A percentile compares a stretch with the other conserved stretches of the same genome.
Evolutionary conservation across 2,888 invertebrate species (phyloP).

Genomic region (Chymomyza procnemis): DNA sequence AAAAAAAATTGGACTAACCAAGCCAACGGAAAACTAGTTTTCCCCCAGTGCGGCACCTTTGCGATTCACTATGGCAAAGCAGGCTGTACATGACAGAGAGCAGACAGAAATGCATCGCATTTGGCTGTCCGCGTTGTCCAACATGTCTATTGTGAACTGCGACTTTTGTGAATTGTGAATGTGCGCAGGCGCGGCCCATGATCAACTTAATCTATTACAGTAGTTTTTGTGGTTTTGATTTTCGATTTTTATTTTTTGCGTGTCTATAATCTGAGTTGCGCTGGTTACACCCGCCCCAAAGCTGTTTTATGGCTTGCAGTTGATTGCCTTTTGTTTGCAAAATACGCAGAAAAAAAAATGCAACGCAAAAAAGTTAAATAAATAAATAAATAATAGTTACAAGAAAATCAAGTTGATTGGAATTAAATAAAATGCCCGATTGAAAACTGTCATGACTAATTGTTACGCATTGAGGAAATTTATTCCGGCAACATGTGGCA

Average conservation of each 20-base stretch:
- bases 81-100: slow-evolving; percentile 39
- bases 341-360: not conserved
- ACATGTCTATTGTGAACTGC: not conserved
- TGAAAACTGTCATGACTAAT: not conserved
- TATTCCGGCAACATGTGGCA: not conserved
- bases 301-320: slow-evolving; percentile 19
- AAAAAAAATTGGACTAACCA: slow-evolving; percentile 7
- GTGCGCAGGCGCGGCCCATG: slow-evolving; percentile 52
- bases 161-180: slow-evolving; percentile 41
- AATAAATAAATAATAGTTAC: too few relatives aligned
- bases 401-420: slow-evolving; percentile 35
- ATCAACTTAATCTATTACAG: not conserved
- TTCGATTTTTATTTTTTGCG: too few relatives aligned
- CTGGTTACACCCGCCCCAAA: slow-evolving; percentile 33
- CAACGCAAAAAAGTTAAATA: not conserved
- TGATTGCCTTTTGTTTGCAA: not conserved
- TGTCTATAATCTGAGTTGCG: not conserved
- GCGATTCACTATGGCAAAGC: slow-evolving; percentile 53
- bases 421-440: slow-evolving; percentile 23
- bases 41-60: slow-evolving; percentile 7
- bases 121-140: not conserved
- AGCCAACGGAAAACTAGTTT: slow-evolving; percentile 58
- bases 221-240: not conserved
- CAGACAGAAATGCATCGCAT: not conserved
- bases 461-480: slow-evolving; percentile 7